Evolutionary conservation across 1,140 invertebrate species (phyloP).

Genomic region (Drosophila seguyi): DNA sequence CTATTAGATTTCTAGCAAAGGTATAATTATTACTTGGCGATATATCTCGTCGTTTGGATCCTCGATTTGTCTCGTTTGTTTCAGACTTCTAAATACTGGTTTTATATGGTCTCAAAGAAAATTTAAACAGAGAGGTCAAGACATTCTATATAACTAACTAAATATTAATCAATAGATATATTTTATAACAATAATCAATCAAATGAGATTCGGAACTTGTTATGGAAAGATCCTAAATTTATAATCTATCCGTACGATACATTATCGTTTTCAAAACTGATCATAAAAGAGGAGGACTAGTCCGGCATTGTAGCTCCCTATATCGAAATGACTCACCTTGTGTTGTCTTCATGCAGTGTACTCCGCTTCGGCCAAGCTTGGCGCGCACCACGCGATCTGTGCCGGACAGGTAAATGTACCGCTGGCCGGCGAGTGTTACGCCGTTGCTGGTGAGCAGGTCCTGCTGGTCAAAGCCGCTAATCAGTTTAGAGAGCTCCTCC

Average conservation of each 20-base stretch:
- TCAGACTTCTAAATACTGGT: no score
- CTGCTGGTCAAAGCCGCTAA: conserved; percentile 94
- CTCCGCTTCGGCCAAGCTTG: conserved; percentile 95
- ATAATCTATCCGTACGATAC: not conserved
- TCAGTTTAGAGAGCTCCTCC: conserved; percentile 94
- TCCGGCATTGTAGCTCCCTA: not conserved
- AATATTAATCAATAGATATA: not conserved
- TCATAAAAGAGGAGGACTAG: not conserved
- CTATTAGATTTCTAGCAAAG: not conserved
- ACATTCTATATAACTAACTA: no score
- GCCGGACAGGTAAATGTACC: conserved; percentile 96
- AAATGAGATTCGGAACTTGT: not conserved
- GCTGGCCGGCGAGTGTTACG: conserved; percentile 94
- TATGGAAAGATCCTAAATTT: not conserved
- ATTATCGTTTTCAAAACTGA: not conserved
- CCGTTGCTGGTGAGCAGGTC: conserved; percentile 93
- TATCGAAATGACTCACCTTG: conserved; percentile 88
- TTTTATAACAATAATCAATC: not conserved
- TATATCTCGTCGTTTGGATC: no score
- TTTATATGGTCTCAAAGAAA: no score
- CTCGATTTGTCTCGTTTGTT: no score
- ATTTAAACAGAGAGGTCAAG: no score
- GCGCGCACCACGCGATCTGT: conserved; percentile 96
- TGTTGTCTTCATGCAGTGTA: conserved; percentile 97
- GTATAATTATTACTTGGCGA: no score